phyloP scores from a whole-genome alignment of 1,140 invertebrate species.

The Ceratosolen fusciceps region DNA sequence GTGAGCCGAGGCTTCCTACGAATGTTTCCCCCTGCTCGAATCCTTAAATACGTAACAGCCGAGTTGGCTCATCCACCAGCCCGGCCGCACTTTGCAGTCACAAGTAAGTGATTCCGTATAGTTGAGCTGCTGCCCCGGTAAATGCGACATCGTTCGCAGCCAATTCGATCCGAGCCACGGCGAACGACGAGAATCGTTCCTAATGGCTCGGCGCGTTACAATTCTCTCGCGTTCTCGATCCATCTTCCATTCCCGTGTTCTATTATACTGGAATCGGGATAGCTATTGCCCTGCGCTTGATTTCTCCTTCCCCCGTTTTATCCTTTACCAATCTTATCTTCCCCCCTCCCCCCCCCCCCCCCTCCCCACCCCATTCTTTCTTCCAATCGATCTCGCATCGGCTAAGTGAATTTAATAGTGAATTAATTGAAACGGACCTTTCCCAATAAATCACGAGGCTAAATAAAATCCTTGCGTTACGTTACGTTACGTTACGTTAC shows the following conservation, averaged over 20 bases:
- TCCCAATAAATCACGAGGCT: too few species aligned
- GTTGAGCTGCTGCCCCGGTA: not conserved
- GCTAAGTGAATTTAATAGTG: too few species aligned
- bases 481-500: too few species aligned
- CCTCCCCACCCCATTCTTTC: not conserved
- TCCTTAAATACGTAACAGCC: conserved; percentile 3
- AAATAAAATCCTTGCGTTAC: too few species aligned
- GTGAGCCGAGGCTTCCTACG: too few species aligned
- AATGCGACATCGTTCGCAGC: conserved; percentile 33
- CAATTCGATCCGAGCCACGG: conserved; percentile 11
- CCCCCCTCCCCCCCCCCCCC: not conserved
- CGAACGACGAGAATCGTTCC: too few species aligned
- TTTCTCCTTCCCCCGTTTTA: too few species aligned
- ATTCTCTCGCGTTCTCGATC: not conserved
- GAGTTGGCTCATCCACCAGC: too few species aligned
- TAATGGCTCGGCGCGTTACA: conserved; percentile 7
- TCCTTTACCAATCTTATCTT: too few species aligned
- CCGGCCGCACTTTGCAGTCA: not conserved
- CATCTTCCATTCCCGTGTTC: not conserved
- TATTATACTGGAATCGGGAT: not conserved
- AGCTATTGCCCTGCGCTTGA: not conserved
- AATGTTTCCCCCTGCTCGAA: not conserved
- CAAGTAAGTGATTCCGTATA: not conserved
- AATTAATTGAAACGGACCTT: too few species aligned
- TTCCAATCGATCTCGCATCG: too few species aligned